phyloP scores from a whole-genome alignment of 2,888 invertebrate genomes.

The Apamea crenata region DNA sequence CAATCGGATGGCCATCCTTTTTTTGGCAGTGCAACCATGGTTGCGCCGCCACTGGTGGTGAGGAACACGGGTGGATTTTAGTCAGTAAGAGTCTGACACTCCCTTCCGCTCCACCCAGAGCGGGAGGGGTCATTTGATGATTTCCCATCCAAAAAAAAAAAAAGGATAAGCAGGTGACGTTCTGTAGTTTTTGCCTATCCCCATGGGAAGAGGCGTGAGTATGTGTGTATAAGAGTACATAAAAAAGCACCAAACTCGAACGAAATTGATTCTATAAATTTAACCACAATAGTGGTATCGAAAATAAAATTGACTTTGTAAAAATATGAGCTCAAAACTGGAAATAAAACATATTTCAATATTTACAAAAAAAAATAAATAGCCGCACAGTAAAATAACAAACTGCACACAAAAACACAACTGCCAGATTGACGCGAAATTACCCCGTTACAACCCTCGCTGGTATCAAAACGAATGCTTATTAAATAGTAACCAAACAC shows the following conservation, averaged over 20 bases:
- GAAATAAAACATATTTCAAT: constrained; percentile 4
- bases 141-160: too few relatives aligned
- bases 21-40: not conserved
- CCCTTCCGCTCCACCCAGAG: too few relatives aligned
- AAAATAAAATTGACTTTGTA: not conserved
- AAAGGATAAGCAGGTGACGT: not conserved
- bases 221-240: not conserved
- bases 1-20: not conserved
- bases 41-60: not conserved
- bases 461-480: constrained; percentile 77
- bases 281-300: not conserved
- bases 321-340: not conserved
- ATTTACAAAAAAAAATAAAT: not conserved
- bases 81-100: too few relatives aligned
- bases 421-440: constrained; percentile 71
- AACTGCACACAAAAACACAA: constrained; percentile 16
- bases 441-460: constrained; percentile 71
- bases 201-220: not conserved
- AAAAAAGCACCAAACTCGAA: not conserved
- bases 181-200: not conserved
- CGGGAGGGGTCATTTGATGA: too few relatives aligned
- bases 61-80: too few relatives aligned
- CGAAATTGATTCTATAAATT: constrained; percentile 26
- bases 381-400: not conserved
- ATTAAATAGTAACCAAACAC: constrained; percentile 87